These are phyloP conservation scores for Danaus chrysippus DNA, from an alignment of 2,888 invertebrate genomes.

Conservation along the genomic window DNA sequence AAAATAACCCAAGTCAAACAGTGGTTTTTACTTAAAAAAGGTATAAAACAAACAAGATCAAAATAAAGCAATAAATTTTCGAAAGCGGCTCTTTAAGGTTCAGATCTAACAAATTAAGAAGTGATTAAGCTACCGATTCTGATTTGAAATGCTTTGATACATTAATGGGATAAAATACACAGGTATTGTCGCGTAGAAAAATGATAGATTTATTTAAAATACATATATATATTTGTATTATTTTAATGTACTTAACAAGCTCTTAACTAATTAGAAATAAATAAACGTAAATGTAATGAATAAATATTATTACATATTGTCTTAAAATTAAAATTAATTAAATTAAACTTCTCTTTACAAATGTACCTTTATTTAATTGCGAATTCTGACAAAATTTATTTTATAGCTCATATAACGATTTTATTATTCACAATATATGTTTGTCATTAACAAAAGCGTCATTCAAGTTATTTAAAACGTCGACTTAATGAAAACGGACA, in stretches of 20 bases:
- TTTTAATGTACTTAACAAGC: neutral
- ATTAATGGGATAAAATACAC: slow-evolving; percentile 67
- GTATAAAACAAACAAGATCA: slow-evolving; percentile 60
- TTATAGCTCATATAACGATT: no score
- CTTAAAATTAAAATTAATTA: no score
- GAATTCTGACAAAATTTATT: no score
- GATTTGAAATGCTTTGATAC: slow-evolving; percentile 56
- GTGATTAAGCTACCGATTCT: slow-evolving; percentile 76
- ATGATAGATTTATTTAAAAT: slow-evolving; percentile 34
- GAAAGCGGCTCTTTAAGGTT: slow-evolving; percentile 66
- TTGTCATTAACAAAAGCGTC: no score
- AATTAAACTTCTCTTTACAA: no score
- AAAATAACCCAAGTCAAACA: slow-evolving; percentile 44
- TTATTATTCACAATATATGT: no score
- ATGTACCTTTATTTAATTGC: no score
- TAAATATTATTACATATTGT: no score
- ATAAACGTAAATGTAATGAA: no score
- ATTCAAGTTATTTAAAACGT: neutral
- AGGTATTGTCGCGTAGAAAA: slow-evolving; percentile 42
- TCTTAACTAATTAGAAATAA: no score
- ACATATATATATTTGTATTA: neutral
- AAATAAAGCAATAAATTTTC: slow-evolving; percentile 74
- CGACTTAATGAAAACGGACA: neutral
- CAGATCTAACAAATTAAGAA: slow-evolving; percentile 75
- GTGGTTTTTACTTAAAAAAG: slow-evolving; percentile 39